A percentile compares a stretch with the other conserved stretches of the same genome.
Conservation (phyloP, 2,797 vertebrate genomes). For the Odontamblyopus rebecca region DNA sequence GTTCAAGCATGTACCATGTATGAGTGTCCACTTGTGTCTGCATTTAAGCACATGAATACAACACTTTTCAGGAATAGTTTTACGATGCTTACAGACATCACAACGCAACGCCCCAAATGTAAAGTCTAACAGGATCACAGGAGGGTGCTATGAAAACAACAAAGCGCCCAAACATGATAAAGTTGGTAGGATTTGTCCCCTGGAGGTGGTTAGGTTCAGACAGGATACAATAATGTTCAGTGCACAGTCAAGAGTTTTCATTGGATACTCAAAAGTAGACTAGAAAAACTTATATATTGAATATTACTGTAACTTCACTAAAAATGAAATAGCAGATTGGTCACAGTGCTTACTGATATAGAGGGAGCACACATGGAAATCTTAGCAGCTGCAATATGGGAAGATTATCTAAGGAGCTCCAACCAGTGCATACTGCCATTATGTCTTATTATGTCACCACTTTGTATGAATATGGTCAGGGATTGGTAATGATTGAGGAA, state of each 20-base stretch:
- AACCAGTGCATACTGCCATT: neutral
- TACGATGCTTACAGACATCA: slow-evolving; percentile 48
- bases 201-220: neutral
- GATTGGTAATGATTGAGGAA: no score
- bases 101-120: slow-evolving; percentile 39
- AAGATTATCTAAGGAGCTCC: neutral
- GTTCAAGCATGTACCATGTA: neutral
- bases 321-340: neutral
- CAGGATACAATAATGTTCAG: slow-evolving; percentile 1
- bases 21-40: slow-evolving; percentile 23
- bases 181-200: slow-evolving; percentile 8
- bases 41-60: slow-evolving; percentile 44
- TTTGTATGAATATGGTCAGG: no score
- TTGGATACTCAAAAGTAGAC: neutral
- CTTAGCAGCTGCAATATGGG: neutral
- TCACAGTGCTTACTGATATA: no score
- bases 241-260: slow-evolving; percentile 3
- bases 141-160: slow-evolving; percentile 44
- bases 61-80: slow-evolving; percentile 45
- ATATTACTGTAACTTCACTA: neutral
- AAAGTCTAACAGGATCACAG: slow-evolving; percentile 44
- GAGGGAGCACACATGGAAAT: neutral
- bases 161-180: slow-evolving; percentile 20
- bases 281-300: neutral
- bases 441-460: neutral